Base-by-base conservation (phyloP, 1,140 invertebrate species). In the Rhysida immarginata region DNA sequence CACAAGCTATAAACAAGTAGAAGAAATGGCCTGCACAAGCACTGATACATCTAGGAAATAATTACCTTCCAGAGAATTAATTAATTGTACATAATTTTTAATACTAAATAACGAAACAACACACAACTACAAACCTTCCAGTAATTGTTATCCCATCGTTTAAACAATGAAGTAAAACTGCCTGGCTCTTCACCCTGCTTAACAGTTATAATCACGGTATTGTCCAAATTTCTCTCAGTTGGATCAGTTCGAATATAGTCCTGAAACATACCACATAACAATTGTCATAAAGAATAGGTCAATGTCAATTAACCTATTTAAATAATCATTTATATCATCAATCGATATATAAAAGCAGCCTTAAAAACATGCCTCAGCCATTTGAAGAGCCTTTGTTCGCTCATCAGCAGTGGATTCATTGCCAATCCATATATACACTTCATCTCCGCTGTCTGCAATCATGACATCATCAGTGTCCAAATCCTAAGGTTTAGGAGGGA, bases 361-460 rank as follows among this genome's bases (percentile, higher is more conserved):
- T n/a, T n/a, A n/a, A n/a, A n/a, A n/a, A 59, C 59, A 66, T 68
- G 80, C 78, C 70, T 76, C 68, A 42, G 81, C 74, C 51, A 81
- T 76, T n/a, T 72, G 65, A 23, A 74, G 62, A n/a, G 75, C 73
- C 20, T 74, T 73, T 55, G 73, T 67, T 57, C 78, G 82, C 61
- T 86, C 83, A 49, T 81, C 74, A 24, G 77, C 74, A 13, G 78
- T 77, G n/a, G 83, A 79, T 21, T 80, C 79, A 52, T 75, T 72
- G 23, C 86, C 86, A 53, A 84, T 72, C 85, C 84, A 87, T 54
- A 85, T 65, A 62, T 81, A 87, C 1, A 87, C 69, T 64, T 83
- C 80, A 65, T 82, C 78, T 14, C 82, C 82, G 23, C 77, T 76
- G 69, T 87, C 83, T 56, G 86, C 61, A 13, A 86, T 70, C 77